These are phyloP conservation scores for Cnemophilus loriae DNA, from an alignment of 2,113 vertebrate species.

Conservation along the genomic window DNA sequence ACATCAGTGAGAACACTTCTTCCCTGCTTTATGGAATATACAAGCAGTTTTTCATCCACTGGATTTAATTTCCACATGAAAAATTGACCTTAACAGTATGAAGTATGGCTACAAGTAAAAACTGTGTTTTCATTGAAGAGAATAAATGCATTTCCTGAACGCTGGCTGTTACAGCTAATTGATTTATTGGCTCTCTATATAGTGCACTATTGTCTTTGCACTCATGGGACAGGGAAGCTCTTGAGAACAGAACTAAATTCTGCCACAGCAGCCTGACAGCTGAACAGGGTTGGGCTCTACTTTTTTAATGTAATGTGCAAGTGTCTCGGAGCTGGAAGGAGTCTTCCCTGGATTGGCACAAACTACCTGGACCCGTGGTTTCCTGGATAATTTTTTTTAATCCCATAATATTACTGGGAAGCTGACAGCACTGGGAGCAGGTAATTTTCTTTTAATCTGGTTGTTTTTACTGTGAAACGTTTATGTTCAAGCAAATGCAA, in stretches of 20 bases:
- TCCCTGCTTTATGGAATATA: slow-evolving; percentile 66
- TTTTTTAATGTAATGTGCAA: slow-evolving; percentile 56
- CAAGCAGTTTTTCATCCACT: slow-evolving; percentile 69
- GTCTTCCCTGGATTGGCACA: slow-evolving; percentile 14
- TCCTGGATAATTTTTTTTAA: slow-evolving; percentile 65
- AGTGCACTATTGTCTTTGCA: slow-evolving; percentile 84
- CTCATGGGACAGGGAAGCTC: slow-evolving; percentile 81
- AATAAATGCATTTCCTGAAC: slow-evolving; percentile 84
- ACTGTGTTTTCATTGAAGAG: slow-evolving; percentile 76
- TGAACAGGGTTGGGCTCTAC: slow-evolving; percentile 53
- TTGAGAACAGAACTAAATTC: slow-evolving; percentile 80
- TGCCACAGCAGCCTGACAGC: slow-evolving; percentile 79
- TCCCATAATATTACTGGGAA: slow-evolving; percentile 5
- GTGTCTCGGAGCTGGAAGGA: slow-evolving; percentile 1
- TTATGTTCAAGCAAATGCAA: slow-evolving; percentile 57
- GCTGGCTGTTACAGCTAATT: slow-evolving; percentile 83
- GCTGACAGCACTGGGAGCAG: slow-evolving; percentile 17
- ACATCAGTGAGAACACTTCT: slow-evolving; percentile 48
- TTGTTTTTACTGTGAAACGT: slow-evolving; percentile 50
- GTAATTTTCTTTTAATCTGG: slow-evolving; percentile 45
- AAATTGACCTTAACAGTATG: slow-evolving; percentile 74
- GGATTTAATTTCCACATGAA: slow-evolving; percentile 78
- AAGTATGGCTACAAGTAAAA: slow-evolving; percentile 73
- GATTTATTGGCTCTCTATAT: slow-evolving; percentile 89
- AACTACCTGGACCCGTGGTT: slow-evolving; percentile 65